Evolutionary conservation across 2,888 invertebrate genomes (phyloP), one percentile per base, ranked within the genome.

Genomic region (Drosophila colorata): DNA sequence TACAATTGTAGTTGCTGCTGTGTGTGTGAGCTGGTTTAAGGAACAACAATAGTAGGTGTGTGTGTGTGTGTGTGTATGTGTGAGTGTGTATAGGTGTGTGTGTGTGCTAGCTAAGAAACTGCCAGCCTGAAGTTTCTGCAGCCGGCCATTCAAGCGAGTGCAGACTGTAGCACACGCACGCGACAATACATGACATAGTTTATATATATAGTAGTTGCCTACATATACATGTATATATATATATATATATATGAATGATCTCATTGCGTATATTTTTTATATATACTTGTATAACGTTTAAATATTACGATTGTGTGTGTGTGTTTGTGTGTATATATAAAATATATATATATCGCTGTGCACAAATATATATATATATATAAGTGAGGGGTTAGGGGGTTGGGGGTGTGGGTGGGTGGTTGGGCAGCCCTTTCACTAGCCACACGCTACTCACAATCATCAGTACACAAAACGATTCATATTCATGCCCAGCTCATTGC

Each of bases 391-490:
- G 28, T 61, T 49, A 20, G 3, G 49, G 40, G 40, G 31, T 18
- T 8, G 28, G 2, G 9, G 16, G 38, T 14, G 23, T 3, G 23
- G 23, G 3, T 9, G 13, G 14, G 16, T 13, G 13, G 8, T 28
- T 28, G 28, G 33, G 11, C 33, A 33, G 33, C 4, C 33, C 57
- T 18, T 44, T 35, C 44, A 13, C 53, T 46, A 68, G 40, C 23
- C 25, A 13, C 49, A 31, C 65, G 63, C 63, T 64, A 64, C 71
- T 52, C 51, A 46, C 64, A 56, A 68, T 91, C 84, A 91, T 91
- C 84, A 91, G 76, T 85, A 92, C 41, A 92, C 91, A 77, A 91
- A 92, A 53, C 92, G 90, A 85, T 92, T 92, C 23, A 90, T 75
- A 74, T 90, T 91, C 76, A 90, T 88, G 68, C 89, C 89, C 60